Conservation (phyloP, 2,113 vertebrate species). For the Gobius niger region DNA sequence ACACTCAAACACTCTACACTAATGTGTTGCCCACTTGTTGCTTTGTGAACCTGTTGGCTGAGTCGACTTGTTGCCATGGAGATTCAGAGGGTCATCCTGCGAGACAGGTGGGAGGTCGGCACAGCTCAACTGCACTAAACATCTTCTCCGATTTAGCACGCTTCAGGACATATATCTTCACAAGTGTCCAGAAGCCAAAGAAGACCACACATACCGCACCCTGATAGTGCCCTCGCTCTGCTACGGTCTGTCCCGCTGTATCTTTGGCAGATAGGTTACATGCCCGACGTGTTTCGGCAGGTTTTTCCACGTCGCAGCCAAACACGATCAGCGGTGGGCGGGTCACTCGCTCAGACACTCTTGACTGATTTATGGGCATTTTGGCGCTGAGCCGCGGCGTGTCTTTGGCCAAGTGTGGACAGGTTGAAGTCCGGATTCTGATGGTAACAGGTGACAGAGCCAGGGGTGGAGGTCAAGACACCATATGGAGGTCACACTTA, state of each 20-base stretch:
- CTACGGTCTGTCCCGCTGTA: constrained; percentile 32
- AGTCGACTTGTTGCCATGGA: constrained; percentile 50
- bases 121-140: not conserved
- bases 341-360: constrained; percentile 40
- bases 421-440: constrained; percentile 35
- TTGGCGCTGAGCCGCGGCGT: constrained; percentile 18
- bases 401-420: constrained; percentile 20
- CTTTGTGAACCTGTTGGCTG: constrained; percentile 41
- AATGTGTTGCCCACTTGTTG: constrained; percentile 32
- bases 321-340: constrained; percentile 41
- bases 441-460: constrained; percentile 49
- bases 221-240: constrained; percentile 26
- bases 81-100: constrained; percentile 45
- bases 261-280: constrained; percentile 48
- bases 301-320: constrained; percentile 41
- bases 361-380: constrained; percentile 50
- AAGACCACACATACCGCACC: constrained; percentile 26
- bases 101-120: constrained; percentile 29
- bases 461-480: constrained; percentile 46
- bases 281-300: constrained; percentile 45
- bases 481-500: constrained; percentile 39
- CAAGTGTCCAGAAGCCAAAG: constrained; percentile 5
- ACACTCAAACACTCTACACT: constrained; percentile 10
- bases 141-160: constrained; percentile 18
- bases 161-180: constrained; percentile 1